Conservation (phyloP, 1,140 invertebrate genomes). For the Trialeurodes vaporariorum region DNA sequence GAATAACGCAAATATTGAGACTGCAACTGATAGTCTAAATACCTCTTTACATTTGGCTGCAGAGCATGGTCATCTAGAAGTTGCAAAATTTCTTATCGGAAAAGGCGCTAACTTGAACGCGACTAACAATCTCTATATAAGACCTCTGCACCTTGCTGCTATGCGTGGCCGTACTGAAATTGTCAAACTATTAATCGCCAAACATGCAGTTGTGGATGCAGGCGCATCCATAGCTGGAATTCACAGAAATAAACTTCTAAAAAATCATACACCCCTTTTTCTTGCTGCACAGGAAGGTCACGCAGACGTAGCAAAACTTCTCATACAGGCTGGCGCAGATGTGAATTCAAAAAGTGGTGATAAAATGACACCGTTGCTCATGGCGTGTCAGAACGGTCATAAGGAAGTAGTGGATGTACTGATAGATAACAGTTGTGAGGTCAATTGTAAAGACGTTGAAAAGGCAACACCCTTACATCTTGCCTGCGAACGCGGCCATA, state of each 20-base stretch:
- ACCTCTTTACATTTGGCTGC: background rate
- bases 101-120: background rate
- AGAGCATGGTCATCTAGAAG: background rate
- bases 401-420: too few species aligned
- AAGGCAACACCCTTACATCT: too few species aligned
- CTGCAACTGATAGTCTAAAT: background rate
- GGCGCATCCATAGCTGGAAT: too few species aligned
- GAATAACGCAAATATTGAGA: background rate
- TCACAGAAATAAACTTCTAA: too few species aligned
- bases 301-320: background rate
- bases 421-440: too few species aligned
- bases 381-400: background rate
- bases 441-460: too few species aligned
- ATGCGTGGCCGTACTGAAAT: background rate
- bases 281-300: background rate
- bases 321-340: background rate
- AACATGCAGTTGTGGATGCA: background rate
- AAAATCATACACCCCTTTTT: background rate
- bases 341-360: background rate
- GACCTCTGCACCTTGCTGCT: background rate
- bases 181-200: background rate
- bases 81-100: background rate
- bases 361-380: background rate
- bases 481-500: too few species aligned
- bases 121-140: background rate